Percentiles rank a stretch among this genome's conserved stretches.
These are phyloP conservation scores for Chaetodon trifasciatus DNA, from an alignment of 2,797 vertebrate species.

Conservation along the genomic window DNA sequence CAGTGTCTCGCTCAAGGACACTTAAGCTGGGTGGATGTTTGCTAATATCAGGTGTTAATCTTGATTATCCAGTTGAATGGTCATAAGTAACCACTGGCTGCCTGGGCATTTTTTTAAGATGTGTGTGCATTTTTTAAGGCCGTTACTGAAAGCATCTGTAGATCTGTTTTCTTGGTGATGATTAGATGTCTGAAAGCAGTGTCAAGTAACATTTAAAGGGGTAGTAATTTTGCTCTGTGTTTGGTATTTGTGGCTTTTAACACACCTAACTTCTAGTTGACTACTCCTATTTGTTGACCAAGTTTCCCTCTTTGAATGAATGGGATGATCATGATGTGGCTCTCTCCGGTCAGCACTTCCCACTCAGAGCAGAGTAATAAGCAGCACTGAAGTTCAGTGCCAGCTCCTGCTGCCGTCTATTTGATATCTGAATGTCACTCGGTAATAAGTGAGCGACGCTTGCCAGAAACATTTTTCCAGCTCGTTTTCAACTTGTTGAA, in stretches of 20 bases:
- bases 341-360: slow-evolving; percentile 57
- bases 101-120: slow-evolving; percentile 3
- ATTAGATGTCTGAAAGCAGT: background rate
- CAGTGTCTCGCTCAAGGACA: slow-evolving; percentile 41
- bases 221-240: background rate
- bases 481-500: slow-evolving; percentile 66
- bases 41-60: slow-evolving; percentile 58
- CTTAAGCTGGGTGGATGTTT: slow-evolving; percentile 53
- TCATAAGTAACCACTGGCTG: slow-evolving; percentile 33
- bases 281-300: slow-evolving; percentile 5
- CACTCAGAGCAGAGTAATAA: slow-evolving; percentile 62
- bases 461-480: slow-evolving; percentile 62
- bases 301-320: slow-evolving; percentile 41
- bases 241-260: background rate
- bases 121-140: slow-evolving; percentile 38
- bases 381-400: slow-evolving; percentile 47
- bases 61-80: slow-evolving; percentile 51
- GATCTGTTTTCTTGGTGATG: background rate
- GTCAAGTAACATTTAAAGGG: background rate
- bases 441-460: slow-evolving; percentile 53
- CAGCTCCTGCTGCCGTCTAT: slow-evolving; percentile 63
- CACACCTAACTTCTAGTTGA: background rate
- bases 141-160: background rate
- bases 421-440: slow-evolving; percentile 71
- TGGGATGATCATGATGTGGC: slow-evolving; percentile 32